Base-by-base conservation (phyloP, 2,888 invertebrate species). In the Stegophylla sp. region DNA sequence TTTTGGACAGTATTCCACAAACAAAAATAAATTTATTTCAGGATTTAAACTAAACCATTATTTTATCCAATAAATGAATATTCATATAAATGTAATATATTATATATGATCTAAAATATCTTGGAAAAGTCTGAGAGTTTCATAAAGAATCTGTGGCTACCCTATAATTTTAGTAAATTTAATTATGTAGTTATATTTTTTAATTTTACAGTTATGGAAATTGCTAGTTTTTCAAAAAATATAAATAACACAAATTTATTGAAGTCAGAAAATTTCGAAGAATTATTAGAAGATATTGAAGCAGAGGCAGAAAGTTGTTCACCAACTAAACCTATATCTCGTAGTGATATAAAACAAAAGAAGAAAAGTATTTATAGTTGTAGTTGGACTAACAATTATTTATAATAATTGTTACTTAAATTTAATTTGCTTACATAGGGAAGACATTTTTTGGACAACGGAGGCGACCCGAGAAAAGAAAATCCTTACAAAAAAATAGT, bases 241-340 rank as follows among this genome's bases (percentile, higher is more conserved):
- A 17, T 12, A 41, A 53, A 28, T 28, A 56, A 67, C 69, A 63
- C 69, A 23, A 79, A 51, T 41, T 51, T 71, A 26, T 59, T 48
- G 23, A 77, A 20, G 45, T 45, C 77, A 12, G 71, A 79, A 61
- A 79, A 71, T 41, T 79, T 79, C 71, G 79, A 79, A 71, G 79
- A 79, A 71, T 26, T 51, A 71, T 51, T 79, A 3, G 79, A 79
- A 26, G 79, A 79, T 63, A 79, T 79, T 34, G 79, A 79, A 79
- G 79, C 79, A 63, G 79, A 71, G 0, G 79, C 79, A 48, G 71
- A 79, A 48, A 79, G 71, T 51, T 71, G 69, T 79, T 79, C 79
- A 28, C 79, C 79, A 5, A 71, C 69, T 41, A 79, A 79, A 71
- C 23, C 51, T 67, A 45, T 69, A 4, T 48, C 23, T 7, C 41